Evolutionary conservation across 1,140 invertebrate genomes (phyloP), one percentile per base, ranked within the genome.

Genomic region (Procambarus clarkii): DNA sequence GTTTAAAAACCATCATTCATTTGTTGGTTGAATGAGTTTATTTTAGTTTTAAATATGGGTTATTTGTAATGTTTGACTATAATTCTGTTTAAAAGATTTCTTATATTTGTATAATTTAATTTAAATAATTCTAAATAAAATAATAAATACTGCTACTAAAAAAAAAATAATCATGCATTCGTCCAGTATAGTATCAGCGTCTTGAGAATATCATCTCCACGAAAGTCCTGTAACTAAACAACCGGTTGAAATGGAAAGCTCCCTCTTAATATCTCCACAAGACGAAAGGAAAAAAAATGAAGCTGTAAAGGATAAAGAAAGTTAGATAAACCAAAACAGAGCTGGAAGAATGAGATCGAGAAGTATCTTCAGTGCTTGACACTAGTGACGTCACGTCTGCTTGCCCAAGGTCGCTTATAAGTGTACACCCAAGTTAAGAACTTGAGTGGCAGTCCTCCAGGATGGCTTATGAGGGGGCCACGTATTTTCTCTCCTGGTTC

Each of bases 271-370:
- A 4, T 24, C 69, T 74, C 24, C 7, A 8, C 5, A 74, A 74
- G 69, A 74, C 69, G 69, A 74, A 74, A 34, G 69, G 69, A 21
- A 9, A 74, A 4, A 34, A 34, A 74, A 74, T 21, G 11, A 34
- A 74, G 69, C 69, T 74, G 69, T 21, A 74, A 74, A 74, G 69
- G n/a, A 74, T 74, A 74, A 74, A 34, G 60, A 64, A 13, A 21
- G 13, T 8, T 9, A 69, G 69, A 74, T 60, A 71, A 71, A 74
- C 44, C 15, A 85, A 18, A 15, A 54, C 4, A 9, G 50, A 24
- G 54, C 64, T 60, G n/a, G 44, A n/a, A 1, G 82, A 74, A n/a
- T 74, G 64, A 85, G 60, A 74, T 18, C 44, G 44, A 69, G 54
- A 83, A n/a, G 69, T 5, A 21, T 48, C 11, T 13, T 24, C 45